Percentiles rank a stretch among this genome's conserved stretches.
These are phyloP conservation scores for Anomalospiza imberbis DNA, from an alignment of 2,797 vertebrate genomes.

Conservation along the genomic window DNA sequence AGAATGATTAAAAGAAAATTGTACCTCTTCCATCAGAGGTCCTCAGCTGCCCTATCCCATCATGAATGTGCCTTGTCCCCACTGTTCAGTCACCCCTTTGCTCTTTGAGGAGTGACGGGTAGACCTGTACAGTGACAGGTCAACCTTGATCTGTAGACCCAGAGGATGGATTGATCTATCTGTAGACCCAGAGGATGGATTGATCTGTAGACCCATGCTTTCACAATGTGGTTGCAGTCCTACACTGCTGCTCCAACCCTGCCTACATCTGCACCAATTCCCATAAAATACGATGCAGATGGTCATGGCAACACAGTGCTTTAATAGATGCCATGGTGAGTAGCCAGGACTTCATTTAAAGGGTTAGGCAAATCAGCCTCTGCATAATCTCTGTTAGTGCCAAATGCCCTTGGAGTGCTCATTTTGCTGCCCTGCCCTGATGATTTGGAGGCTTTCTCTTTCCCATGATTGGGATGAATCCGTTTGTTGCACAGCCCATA, in stretches of 20 bases:
- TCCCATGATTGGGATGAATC: not conserved
- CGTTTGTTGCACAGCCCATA: not conserved
- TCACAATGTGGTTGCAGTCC: not conserved
- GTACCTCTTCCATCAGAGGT: not conserved
- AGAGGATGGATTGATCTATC: not conserved
- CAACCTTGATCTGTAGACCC: not conserved
- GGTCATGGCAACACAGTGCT: not conserved
- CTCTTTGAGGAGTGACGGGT: not conserved
- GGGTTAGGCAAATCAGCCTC: not conserved
- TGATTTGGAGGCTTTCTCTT: not conserved
- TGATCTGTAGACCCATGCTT: not conserved
- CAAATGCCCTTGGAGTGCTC: slow-evolving; percentile 22
- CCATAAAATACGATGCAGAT: not conserved
- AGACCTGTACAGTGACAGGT: too few relatives aligned
- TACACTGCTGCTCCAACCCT: not conserved
- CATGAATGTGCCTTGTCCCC: not conserved
- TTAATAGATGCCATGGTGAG: not conserved
- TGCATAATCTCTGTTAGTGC: not conserved
- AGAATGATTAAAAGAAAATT: not conserved
- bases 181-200: not conserved
- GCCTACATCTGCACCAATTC: not conserved
- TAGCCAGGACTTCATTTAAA: not conserved
- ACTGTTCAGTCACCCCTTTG: not conserved
- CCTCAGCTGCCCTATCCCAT: not conserved
- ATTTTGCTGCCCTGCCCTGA: slow-evolving; percentile 24